Evolutionary conservation across 2,797 vertebrate genomes (phyloP).

Genomic region (Nyctibius grandis): DNA sequence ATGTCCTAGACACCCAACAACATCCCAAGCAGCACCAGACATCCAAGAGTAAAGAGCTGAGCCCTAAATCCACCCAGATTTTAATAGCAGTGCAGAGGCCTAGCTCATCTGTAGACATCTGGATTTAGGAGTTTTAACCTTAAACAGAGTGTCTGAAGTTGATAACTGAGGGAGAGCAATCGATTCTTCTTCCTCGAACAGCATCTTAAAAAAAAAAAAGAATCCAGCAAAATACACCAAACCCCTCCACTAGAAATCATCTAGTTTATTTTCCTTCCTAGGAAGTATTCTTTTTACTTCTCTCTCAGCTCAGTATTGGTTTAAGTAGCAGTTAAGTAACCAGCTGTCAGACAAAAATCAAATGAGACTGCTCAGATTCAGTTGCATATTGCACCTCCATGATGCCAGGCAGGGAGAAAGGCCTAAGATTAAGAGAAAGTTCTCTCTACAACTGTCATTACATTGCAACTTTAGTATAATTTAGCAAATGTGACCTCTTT

Average conservation of each 20-base stretch:
- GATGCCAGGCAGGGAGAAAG: background rate
- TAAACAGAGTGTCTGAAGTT: background rate
- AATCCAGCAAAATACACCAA: background rate
- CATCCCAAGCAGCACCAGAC: background rate
- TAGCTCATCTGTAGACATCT: background rate
- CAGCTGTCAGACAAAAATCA: background rate
- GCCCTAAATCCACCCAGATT: background rate
- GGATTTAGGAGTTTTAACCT: background rate
- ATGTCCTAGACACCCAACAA: background rate
- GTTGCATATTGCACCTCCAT: background rate
- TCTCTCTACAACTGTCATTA: background rate
- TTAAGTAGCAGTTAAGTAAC: background rate
- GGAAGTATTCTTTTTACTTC: background rate
- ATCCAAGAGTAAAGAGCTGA: background rate
- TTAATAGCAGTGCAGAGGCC: background rate
- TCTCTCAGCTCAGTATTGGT: background rate
- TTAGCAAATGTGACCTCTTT: background rate
- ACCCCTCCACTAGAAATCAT: background rate
- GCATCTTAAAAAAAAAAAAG: background rate
- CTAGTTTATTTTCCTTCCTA: background rate
- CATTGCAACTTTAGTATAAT: background rate
- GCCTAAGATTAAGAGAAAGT: background rate
- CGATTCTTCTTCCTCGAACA: background rate
- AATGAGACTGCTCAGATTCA: background rate
- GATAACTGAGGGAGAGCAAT: background rate